Evolutionary conservation across 2,888 invertebrate species (phyloP), one percentile per base, ranked within the genome.

Genomic region (Polyommatus iphigenia): DNA sequence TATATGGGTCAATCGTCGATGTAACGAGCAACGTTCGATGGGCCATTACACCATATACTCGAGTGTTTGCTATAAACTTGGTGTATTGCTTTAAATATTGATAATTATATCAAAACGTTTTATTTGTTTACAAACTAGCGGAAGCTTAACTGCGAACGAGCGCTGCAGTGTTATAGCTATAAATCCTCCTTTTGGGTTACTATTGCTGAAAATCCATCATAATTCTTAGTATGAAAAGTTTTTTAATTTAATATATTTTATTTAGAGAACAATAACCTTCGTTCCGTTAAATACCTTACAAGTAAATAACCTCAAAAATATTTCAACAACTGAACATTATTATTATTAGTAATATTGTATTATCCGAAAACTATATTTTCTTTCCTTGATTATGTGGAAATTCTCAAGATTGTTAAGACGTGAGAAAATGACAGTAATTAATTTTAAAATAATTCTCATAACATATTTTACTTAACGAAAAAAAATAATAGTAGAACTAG

Each of bases 1-100:
- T 29, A 67, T 29, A 67, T 67, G 67, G 67, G 67, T 67, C 67
- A 67, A 67, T 67, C 67, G 29, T 24, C 29, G 15, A 29, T 29
- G 67, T 29, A 67, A 29, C 29, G 67, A 29, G 29, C 29, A 32
- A 54, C 20, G 20, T 32, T 67, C 29, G 13, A 67, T 67, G 7
- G 20, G 67, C 67, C 15, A 32, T 29, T 15, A 13, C 5, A 5
- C 29, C 24, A 62, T 62, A 20, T 15, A 29, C 15, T 32, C 32
- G 13, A 67, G 67, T 67, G 67, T 24, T 62, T 24, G 62, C 62
- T 24, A 13, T 62, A 20, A 20, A 20, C 54, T 54, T 18, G 54
- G 8, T 59, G 20, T 59, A 20, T 59, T 59, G n/a, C 7, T 59
- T 8, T 54, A 15, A 54, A 18, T 18, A 18, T 54, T 54, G 46